Evolutionary conservation across 1,140 invertebrate species (phyloP), one percentile per base, ranked within the genome.

Genomic region (Panagrolaimus sp.): DNA sequence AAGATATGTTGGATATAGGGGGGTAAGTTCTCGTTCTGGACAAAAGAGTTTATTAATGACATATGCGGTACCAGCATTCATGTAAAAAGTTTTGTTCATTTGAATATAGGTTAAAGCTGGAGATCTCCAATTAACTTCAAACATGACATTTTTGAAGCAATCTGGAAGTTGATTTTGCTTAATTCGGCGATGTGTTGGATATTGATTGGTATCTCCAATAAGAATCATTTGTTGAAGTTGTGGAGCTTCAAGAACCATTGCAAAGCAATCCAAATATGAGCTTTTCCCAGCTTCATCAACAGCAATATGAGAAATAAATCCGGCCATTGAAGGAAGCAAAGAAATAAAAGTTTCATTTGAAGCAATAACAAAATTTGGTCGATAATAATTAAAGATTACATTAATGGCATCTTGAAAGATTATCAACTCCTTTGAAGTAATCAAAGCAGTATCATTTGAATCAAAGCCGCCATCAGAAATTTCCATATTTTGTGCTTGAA

Each of bases 321-420:
- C 4, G 4, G 52, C 0, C 17, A 58, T 8, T 12, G 28, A 12
- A 28, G 52, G 52, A 21, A 58, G 52, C 17, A 58, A 12, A 17
- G 21, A 58, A 24, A 58, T 21, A 14, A 58, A 28, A 9, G 28
- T 8, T 26, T 58, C 52, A 21, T 21, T 58, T 21, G 52, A 28
- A 14, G 52, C 52, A 58, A 58, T 58, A 21, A 58, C 28, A 28
- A 58, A 17, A 21, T 58, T 58, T 17, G 52, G 52, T 1, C 28
- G 52, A 58, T 58, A 58, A 12, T 12, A 12, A 12, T 1, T 4
- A 58, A 58, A 26, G 8, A 58, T 58, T 26, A 58, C 14, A 2
- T 14, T n/a, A 4, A 58, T 12, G 1, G 52, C 52, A 14, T 58
- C 28, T 21, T n/a, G n/a, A 21, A 58, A 28, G 15, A 28, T 28